Conservation (phyloP, 2,888 invertebrate species). For the Coecobrya sp. region DNA sequence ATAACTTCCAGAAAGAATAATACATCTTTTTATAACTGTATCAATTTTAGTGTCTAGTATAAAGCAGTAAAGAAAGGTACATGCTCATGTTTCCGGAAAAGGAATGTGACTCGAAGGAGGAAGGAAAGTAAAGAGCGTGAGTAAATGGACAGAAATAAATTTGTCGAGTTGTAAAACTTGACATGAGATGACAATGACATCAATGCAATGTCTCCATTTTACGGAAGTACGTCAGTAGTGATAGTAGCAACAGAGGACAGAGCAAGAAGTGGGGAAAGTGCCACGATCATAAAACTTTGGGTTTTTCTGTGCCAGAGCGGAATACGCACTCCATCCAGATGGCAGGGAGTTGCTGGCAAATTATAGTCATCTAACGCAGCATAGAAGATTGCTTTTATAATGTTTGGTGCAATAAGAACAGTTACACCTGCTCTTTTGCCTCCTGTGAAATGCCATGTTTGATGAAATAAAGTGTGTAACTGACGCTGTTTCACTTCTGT, state of each 20-base stretch:
- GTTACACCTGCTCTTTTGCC: background rate
- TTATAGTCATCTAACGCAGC: background rate
- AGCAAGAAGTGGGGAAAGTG: constrained; percentile 22
- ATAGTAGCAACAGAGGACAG: background rate
- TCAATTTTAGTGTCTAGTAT: constrained; percentile 41
- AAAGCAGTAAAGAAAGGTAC: constrained; percentile 40
- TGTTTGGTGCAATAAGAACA: background rate
- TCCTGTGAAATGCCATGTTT: background rate
- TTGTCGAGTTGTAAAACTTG: constrained; percentile 63
- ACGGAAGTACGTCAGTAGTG: constrained; percentile 41
- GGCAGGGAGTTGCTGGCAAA: background rate
- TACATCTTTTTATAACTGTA: constrained; percentile 16
- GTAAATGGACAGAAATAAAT: constrained; percentile 70
- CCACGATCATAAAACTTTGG: background rate
- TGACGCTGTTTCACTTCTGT: background rate
- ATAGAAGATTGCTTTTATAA: background rate
- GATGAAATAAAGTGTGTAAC: too few relatives aligned
- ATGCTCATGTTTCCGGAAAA: constrained; percentile 66
- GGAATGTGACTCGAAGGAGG: constrained; percentile 44
- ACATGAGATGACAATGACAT: constrained; percentile 64
- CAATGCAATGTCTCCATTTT: constrained; percentile 45
- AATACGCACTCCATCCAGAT: constrained; percentile 6
- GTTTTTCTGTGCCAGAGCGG: background rate
- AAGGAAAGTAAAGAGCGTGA: constrained; percentile 58
- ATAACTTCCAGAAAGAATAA: background rate